Evolutionary conservation across 2,113 vertebrate genomes (phyloP), one percentile per base, ranked within the genome.

Genomic region (Herpailurus yagouaroundi): DNA sequence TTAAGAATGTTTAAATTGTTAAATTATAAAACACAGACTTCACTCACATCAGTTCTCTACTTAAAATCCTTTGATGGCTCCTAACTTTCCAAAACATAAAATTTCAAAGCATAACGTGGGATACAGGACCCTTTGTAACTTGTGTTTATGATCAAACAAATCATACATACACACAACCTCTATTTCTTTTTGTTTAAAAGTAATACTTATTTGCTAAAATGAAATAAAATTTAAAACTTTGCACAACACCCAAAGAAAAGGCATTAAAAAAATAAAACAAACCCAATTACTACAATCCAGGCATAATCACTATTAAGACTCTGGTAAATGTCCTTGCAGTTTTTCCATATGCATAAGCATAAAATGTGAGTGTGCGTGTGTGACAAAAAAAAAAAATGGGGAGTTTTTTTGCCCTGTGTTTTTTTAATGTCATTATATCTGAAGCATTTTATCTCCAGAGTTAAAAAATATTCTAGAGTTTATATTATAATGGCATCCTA

Each of bases 211-310:
- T 41, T 81, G 74, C 19, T 87, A 64, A 96, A 91, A 83, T 96
- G n/a, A 92, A 94, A 81, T 50, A 89, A 80, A 93, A 91, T 45
- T 91, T 87, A 77, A 95, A 81, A 82, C 29, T 86, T 27, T 73
- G 41, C 48, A 9, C 25, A 93, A 63, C 25, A 45, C 14, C 18
- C 27, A 94, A 86, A 73, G 21, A 85, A 95, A 38, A 80, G 10
- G 12, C 5, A 84, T 33, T 92, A n/a, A 86, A 74, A 93, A 93
- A 86, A 71, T 41, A 66, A 86, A 89, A 66, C 48, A 57, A 74
- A 88, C 31, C 69, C 77, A 93, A 89, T 73, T 80, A 80, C 29
- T 57, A 76, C 68, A 68, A 68, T 7, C 15, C 33, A 74, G 25
- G 73, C 27, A 73, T 73, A 80, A 95, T 80, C 52, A 73, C 33